These are phyloP conservation scores for Delphinus delphis DNA, from an alignment of 2,113 vertebrate genomes.

Conservation along the genomic window DNA sequence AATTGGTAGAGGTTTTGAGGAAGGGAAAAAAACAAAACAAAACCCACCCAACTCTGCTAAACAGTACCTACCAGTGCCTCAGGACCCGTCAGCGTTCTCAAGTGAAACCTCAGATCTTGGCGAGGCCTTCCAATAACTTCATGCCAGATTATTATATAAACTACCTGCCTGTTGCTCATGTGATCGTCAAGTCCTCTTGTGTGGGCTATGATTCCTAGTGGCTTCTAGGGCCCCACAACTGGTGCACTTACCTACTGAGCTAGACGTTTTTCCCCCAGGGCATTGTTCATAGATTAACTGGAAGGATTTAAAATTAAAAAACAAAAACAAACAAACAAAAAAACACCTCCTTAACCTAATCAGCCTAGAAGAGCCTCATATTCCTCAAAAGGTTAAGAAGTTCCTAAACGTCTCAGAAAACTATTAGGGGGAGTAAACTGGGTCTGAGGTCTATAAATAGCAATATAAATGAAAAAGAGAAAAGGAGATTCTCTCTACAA, in stretches of 20 bases:
- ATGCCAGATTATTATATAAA: accelerated
- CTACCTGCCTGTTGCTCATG: neutral
- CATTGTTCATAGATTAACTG: neutral
- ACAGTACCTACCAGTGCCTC: neutral
- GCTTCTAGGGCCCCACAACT: neutral
- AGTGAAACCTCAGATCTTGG: neutral
- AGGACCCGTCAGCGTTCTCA: neutral
- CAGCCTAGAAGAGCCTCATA: neutral
- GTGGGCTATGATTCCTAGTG: neutral
- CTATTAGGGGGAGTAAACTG: neutral
- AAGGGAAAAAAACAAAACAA: neutral
- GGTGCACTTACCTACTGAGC: neutral
- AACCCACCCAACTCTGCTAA: neutral
- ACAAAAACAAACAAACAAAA: too few relatives aligned
- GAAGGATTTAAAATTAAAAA: neutral
- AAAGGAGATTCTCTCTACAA: neutral
- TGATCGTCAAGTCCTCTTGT: accelerated
- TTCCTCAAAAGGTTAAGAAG: neutral
- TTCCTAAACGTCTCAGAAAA: neutral
- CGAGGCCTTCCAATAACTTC: neutral
- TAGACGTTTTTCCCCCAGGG: neutral
- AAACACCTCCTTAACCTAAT: neutral
- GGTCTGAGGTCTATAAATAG: neutral
- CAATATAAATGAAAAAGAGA: neutral
- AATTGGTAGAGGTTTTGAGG: neutral